Conservation (phyloP, 2,888 invertebrate genomes). For the Laspeyria flexula region DNA sequence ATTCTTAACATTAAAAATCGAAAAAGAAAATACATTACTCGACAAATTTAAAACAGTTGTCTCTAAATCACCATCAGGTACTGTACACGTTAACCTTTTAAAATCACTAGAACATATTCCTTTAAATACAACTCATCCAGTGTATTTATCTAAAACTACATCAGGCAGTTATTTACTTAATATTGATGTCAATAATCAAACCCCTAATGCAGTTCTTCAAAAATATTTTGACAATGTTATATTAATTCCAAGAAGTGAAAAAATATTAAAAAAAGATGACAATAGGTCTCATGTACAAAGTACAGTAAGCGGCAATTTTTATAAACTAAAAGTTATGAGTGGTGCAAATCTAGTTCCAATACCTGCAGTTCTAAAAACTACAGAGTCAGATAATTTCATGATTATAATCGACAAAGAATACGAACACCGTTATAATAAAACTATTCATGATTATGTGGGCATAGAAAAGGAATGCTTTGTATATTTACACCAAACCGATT, state of each 20-base stretch:
- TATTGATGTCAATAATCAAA: conserved; percentile 16
- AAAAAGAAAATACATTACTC: conserved; percentile 32
- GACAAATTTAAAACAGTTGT: conserved; percentile 32
- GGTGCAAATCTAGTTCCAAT: conserved; percentile 35
- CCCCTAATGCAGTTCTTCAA: conserved; percentile 47
- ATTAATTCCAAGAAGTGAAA: conserved; percentile 29
- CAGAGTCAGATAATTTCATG: conserved; percentile 60
- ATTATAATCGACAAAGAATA: conserved; percentile 71
- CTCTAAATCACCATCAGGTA: conserved; percentile 47
- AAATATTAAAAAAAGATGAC: neutral
- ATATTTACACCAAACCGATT: conserved; percentile 51
- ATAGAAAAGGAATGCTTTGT: conserved; percentile 46
- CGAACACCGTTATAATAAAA: conserved; percentile 53
- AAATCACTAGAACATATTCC: conserved; percentile 28
- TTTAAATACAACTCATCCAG: conserved; percentile 31
- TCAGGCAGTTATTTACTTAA: conserved; percentile 42
- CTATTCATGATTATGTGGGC: conserved; percentile 43
- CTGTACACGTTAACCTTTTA: conserved; percentile 43
- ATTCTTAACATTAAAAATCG: conserved; percentile 33
- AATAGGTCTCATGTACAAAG: neutral
- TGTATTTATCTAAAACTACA: conserved; percentile 36
- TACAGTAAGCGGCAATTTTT: conserved; percentile 20
- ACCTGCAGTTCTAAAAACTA: conserved; percentile 56
- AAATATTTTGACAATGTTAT: conserved; percentile 48
- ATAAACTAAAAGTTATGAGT: conserved; percentile 51